Conservation (phyloP, 2,797 vertebrate species). For the Heteromormyrus szaboi region DNA sequence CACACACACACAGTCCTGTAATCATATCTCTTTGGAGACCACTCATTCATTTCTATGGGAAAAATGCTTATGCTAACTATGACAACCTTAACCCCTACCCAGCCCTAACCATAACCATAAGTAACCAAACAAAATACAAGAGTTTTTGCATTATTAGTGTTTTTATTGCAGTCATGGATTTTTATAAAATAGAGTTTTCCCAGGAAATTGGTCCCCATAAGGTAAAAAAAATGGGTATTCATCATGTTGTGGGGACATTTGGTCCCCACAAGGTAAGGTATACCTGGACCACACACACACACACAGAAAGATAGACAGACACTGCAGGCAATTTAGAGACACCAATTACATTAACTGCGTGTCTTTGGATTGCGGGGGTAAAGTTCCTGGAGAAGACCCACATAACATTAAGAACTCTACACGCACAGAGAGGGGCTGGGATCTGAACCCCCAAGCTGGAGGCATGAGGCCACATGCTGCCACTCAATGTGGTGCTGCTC, state of each 20-base stretch:
- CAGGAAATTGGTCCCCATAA: too few species aligned
- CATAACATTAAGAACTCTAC: not conserved
- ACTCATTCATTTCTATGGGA: not conserved
- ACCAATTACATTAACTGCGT: not conserved
- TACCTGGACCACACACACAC: not conserved
- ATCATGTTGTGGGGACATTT: too few species aligned
- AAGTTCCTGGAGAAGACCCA: not conserved
- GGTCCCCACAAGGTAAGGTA: too few species aligned
- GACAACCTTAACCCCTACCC: not conserved
- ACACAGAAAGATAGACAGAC: not conserved
- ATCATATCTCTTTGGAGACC: not conserved
- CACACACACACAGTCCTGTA: not conserved
- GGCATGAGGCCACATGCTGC: not conserved
- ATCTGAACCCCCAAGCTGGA: not conserved
- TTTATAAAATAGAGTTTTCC: too few species aligned
- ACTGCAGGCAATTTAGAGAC: not conserved
- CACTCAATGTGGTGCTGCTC: not conserved
- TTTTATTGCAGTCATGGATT: not conserved
- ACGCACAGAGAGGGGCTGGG: not conserved
- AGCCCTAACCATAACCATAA: not conserved
- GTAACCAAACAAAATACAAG: too few species aligned
- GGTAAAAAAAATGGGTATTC: too few species aligned
- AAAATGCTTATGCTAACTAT: not conserved
- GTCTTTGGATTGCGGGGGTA: not conserved
- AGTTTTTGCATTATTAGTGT: not conserved